Evolutionary conservation across 2,797 vertebrate species (phyloP).

Genomic region (Clarias fuscus): DNA sequence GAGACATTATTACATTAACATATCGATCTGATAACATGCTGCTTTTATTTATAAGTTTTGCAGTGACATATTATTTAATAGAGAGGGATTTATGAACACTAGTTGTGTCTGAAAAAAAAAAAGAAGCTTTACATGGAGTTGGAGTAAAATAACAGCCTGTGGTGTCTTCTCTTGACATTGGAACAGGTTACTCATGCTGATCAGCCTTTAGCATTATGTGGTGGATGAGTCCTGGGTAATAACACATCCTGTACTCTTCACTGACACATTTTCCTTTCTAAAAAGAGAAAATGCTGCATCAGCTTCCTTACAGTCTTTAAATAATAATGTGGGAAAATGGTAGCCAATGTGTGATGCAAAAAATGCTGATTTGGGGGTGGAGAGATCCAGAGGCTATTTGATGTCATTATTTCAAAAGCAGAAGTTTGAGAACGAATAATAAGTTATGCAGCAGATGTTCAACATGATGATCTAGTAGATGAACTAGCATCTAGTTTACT

Average conservation of each 20-base stretch:
- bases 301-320: not conserved
- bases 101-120: not conserved
- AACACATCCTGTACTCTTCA: conserved; percentile 6
- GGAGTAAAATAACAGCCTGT: not conserved
- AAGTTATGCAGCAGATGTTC: not conserved
- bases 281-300: conserved; percentile 28
- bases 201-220: not conserved
- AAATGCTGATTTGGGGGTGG: not conserved
- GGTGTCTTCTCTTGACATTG: not conserved
- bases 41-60: not conserved
- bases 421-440: not conserved
- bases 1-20: not conserved
- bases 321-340: conserved; percentile 4
- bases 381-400: not conserved
- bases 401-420: not conserved
- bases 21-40: not conserved
- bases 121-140: not conserved
- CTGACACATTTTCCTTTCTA: conserved; percentile 22
- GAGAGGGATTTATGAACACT: not conserved
- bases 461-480: no score
- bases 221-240: not conserved
- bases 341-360: not conserved
- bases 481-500: not conserved
- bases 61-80: not conserved
- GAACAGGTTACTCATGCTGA: not conserved